Evolutionary conservation across 2,113 vertebrate genomes (phyloP).

Genomic region (Lagenorhynchus albirostris): DNA sequence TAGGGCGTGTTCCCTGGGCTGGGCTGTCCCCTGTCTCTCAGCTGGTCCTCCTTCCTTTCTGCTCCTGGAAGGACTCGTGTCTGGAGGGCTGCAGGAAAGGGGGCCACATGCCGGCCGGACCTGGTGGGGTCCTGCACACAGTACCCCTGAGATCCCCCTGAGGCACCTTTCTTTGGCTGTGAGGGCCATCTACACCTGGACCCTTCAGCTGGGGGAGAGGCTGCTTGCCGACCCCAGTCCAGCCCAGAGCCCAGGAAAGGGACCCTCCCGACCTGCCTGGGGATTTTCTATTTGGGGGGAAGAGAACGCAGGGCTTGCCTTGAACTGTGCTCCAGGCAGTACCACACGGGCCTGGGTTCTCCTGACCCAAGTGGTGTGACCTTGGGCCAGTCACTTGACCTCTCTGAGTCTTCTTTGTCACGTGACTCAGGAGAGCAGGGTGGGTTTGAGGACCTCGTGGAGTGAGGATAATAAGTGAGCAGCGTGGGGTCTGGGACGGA

Average conservation of each 20-base stretch:
- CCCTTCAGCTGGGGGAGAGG: neutral
- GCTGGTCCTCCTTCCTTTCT: neutral
- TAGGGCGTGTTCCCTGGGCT: neutral
- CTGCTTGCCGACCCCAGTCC: neutral
- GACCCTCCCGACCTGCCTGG: accelerated
- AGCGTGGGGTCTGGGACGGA: neutral
- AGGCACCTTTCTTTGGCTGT: neutral
- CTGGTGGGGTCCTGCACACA: neutral
- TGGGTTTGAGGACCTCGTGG: neutral
- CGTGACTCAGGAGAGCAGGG: neutral
- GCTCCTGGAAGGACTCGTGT: neutral
- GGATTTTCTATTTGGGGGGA: neutral
- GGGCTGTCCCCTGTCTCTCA: no score
- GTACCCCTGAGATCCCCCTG: accelerated
- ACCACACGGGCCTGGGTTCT: neutral
- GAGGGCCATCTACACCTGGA: neutral
- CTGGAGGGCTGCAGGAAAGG: neutral
- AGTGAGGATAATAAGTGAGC: neutral
- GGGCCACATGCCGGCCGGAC: accelerated
- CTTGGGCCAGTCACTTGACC: neutral
- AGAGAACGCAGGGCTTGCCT: no score
- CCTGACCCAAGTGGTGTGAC: neutral
- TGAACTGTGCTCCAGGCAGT: neutral
- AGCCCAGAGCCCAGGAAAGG: neutral
- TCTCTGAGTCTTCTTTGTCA: neutral